A percentile compares a stretch with the other conserved stretches of the same genome.
Conservation (phyloP, 2,797 vertebrate species). For the Florisuga fusca region DNA sequence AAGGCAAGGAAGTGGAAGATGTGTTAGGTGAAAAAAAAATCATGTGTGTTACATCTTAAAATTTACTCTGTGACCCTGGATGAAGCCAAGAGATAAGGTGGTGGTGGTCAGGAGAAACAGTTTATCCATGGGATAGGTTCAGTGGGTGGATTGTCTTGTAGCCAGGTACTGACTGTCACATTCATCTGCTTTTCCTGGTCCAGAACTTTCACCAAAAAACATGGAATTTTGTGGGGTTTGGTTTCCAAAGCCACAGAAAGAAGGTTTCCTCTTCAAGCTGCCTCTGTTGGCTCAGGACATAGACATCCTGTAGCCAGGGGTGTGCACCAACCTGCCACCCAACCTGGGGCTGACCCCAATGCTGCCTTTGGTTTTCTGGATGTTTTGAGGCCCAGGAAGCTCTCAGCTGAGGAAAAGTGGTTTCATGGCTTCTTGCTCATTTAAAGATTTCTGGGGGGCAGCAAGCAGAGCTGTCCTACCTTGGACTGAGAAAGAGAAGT, state of each 20-base stretch:
- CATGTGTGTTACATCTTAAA: neutral
- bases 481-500: neutral
- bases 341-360: too few relatives aligned
- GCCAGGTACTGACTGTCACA: neutral
- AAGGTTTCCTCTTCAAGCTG: neutral
- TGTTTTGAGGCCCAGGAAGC: neutral
- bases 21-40: neutral
- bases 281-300: rapidly evolving
- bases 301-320: rapidly evolving
- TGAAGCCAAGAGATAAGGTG: neutral
- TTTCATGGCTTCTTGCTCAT: neutral
- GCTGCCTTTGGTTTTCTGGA: neutral
- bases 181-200: rapidly evolving
- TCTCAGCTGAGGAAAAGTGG: neutral
- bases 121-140: neutral
- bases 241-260: neutral
- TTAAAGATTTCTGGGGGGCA: neutral
- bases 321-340: rapidly evolving
- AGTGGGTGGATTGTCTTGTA: neutral
- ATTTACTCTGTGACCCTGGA: neutral
- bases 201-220: neutral
- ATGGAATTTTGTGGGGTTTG: neutral
- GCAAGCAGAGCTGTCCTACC: neutral
- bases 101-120: rapidly evolving
- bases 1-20: neutral